phyloP scores from a whole-genome alignment of 2,888 invertebrate genomes.

The Cephalotes varians region DNA sequence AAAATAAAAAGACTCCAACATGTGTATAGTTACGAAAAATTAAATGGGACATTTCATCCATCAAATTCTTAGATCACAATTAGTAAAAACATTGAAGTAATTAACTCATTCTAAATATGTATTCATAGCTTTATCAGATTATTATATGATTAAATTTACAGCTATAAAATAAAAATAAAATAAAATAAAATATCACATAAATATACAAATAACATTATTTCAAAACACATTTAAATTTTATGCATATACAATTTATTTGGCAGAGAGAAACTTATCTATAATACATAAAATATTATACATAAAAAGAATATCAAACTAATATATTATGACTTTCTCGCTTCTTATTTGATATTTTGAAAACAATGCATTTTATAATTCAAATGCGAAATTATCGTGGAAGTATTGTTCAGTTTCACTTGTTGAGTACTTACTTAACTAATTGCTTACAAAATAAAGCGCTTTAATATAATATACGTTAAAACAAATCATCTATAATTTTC shows the following conservation, averaged over 20 bases:
- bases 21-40: neutral
- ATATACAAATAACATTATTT: slow-evolving; percentile 15
- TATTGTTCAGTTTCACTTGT: slow-evolving; percentile 44
- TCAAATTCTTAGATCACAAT: neutral
- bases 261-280: slow-evolving; percentile 66
- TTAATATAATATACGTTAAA: slow-evolving; percentile 22
- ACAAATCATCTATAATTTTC: slow-evolving; percentile 29
- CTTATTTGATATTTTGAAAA: slow-evolving; percentile 37
- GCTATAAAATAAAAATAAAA: slow-evolving; percentile 12
- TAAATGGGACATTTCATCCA: neutral
- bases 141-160: neutral
- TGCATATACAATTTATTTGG: slow-evolving; percentile 64
- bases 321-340: slow-evolving; percentile 57
- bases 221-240: slow-evolving; percentile 50
- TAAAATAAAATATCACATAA: neutral
- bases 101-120: neutral
- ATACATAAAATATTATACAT: slow-evolving; percentile 52
- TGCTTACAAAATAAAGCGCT: slow-evolving; percentile 53
- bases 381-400: slow-evolving; percentile 63
- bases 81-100: neutral
- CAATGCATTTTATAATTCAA: slow-evolving; percentile 40
- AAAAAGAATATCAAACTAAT: slow-evolving; percentile 58
- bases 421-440: slow-evolving; percentile 32
- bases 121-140: neutral
- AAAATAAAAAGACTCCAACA: neutral